Base-by-base conservation (phyloP, 2,888 invertebrate species). In the Epistrophe grossulariae region DNA sequence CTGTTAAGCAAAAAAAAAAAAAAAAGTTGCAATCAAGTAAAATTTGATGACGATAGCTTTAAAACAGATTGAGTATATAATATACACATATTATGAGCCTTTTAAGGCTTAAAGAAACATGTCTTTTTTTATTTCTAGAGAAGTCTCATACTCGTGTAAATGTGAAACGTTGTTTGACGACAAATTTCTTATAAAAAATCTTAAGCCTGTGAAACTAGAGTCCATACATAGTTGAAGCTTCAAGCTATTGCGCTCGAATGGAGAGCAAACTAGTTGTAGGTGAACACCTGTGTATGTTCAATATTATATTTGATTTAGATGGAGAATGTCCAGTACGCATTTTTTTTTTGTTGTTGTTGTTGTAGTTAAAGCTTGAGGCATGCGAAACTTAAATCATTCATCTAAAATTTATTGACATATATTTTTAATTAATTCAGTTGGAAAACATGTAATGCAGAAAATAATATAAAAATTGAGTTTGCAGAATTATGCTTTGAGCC, bases 121-220 rank as follows among this genome's bases (percentile, higher is more conserved):
- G 70, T 35, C 55, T 70, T 62, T 24, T 28, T 31, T 6, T 19
- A 10, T 48, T 66, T 70, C 38, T 40, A 40, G 55, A 55, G 28
- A 70, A 55, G 70, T 70, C 40, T 62, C 35, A 19, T 9, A 62
- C 9, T 11, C 57, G 0, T 11, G 5, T n/a, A 15, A 45, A 24
- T 72, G 72, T 72, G 59, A 72, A 72, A 72, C 70, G 70, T 70
- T 70, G 70, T 70, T 55, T 55, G 70, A 55, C 70, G 28, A 70
- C 52, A 70, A 55, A 10, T 43, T 38, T 62, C 8, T 52, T n/a
- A n/a, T 35, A 31, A n/a, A 28, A 24, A 31, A 6, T 17, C 35
- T 45, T 24, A 17, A 68, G 50, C 68, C 31, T 70, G 40, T 40
- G n/a, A 55, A 70, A 70, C 70, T 55, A 70, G 52, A 55, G 52